Evolutionary conservation across 2,888 invertebrate genomes (phyloP), one percentile per base, ranked within the genome.

Genomic region (Harmothoe impar): DNA sequence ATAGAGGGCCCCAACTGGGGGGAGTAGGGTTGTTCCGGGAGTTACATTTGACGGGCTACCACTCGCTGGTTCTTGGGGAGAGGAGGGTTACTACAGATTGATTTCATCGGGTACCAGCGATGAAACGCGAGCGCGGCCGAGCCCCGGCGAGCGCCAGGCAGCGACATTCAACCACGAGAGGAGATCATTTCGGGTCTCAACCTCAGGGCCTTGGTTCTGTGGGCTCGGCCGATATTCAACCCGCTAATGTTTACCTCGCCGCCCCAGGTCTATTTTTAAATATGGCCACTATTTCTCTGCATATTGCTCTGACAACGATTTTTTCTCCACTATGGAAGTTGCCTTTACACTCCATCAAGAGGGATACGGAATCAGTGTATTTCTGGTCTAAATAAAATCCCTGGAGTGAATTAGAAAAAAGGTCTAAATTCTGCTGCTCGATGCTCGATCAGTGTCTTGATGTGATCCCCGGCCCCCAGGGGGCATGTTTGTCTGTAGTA

Each of bases 401-500:
- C n/a, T n/a, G n/a, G n/a, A n/a, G n/a, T n/a, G n/a, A n/a, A n/a
- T n/a, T n/a, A n/a, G n/a, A n/a, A n/a, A n/a, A n/a, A n/a, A n/a
- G n/a, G n/a, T n/a, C n/a, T n/a, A n/a, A n/a, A n/a, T n/a, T n/a
- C n/a, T n/a, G n/a, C n/a, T n/a, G n/a, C n/a, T n/a, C n/a, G n/a
- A n/a, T n/a, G n/a, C n/a, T n/a, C n/a, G n/a, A n/a, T n/a, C n/a
- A n/a, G n/a, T n/a, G n/a, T n/a, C n/a, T n/a, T 29, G 29, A 23
- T 29, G 25, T 25, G 25, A 25, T 25, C 31, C 15, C 0, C 5
- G 25, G 15, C 29, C 72, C 3, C 29, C 29, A 72, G 72, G 29
- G 72, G 72, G 72, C 72, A 25, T 72, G 72, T 72, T 72, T 72
- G 72, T 72, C 72, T 29, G 62, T 72, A 17, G 15, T 3, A 72